These are phyloP conservation scores for Alethe castanea DNA, from an alignment of 2,113 vertebrate genomes.

Conservation along the genomic window DNA sequence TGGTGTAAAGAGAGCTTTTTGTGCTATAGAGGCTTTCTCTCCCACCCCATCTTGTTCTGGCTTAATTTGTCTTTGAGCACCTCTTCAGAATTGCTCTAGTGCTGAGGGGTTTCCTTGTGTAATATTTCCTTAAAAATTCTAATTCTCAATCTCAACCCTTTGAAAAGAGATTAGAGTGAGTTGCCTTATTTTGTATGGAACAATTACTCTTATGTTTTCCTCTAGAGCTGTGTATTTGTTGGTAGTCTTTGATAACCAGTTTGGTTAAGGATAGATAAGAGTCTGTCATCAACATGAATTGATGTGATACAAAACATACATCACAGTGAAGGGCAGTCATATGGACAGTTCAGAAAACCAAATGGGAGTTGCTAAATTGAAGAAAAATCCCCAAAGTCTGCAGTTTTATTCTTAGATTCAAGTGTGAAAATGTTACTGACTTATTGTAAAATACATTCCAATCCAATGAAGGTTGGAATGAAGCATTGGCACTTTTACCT, in stretches of 20 bases:
- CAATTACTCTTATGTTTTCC: fast-evolving
- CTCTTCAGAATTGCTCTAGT: background rate
- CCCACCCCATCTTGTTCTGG: background rate
- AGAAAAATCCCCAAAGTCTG: background rate
- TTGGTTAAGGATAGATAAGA: background rate
- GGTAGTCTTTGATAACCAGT: background rate
- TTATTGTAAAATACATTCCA: background rate
- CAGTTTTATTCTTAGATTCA: background rate
- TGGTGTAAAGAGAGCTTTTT: background rate
- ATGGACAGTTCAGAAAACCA: background rate
- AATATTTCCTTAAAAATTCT: background rate
- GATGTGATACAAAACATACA: background rate
- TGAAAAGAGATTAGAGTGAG: background rate
- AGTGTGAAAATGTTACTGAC: background rate
- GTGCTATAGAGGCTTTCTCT: background rate
- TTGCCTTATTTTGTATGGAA: background rate
- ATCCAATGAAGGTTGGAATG: background rate
- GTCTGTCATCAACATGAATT: background rate
- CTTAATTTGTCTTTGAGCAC: background rate
- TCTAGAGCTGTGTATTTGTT: background rate
- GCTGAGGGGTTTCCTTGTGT: background rate
- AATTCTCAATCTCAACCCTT: background rate
- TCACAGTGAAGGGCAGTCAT: background rate
- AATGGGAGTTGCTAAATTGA: background rate
- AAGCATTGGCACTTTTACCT: background rate